phyloP scores from a whole-genome alignment of 2,113 vertebrate species.

The Scartelaos histophorus region DNA sequence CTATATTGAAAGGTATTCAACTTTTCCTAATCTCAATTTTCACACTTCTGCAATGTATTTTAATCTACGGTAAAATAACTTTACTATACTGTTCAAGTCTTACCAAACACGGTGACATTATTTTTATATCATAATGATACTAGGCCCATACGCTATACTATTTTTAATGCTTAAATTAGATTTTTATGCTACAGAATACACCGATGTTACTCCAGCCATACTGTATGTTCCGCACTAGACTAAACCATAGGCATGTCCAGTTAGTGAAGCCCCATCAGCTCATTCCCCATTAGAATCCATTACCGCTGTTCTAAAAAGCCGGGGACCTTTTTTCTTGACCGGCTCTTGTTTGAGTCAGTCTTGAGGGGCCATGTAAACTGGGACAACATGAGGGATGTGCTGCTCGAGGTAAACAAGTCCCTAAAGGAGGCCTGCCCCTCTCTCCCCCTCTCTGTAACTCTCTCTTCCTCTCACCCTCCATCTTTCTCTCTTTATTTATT shows the following conservation, averaged over 20 bases:
- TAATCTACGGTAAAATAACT: no score
- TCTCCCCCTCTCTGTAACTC: constrained; percentile 3
- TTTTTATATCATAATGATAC: no score
- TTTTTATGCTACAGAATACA: no score
- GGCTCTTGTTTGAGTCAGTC: constrained; percentile 45
- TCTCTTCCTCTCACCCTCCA: constrained; percentile 36
- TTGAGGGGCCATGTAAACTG: constrained; percentile 44
- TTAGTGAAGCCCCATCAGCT: constrained; percentile 16
- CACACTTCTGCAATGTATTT: no score
- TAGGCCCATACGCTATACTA: no score
- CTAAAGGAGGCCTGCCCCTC: constrained; percentile 42
- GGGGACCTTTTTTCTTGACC: constrained; percentile 6
- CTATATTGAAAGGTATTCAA: no score
- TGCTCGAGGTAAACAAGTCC: constrained; percentile 59
- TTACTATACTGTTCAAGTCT: no score
- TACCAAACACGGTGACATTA: no score
- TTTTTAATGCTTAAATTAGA: no score
- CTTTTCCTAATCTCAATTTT: no score
- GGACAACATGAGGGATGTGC: constrained; percentile 53
- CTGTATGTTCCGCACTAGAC: not conserved
- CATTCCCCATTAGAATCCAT: constrained; percentile 22
- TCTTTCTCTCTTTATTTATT: constrained; percentile 71
- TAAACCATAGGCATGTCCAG: constrained; percentile 2
- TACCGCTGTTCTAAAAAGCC: constrained; percentile 27
- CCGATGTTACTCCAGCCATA: no score